phyloP scores from a whole-genome alignment of 2,113 vertebrate genomes.

The Microtus ochrogaster region DNA sequence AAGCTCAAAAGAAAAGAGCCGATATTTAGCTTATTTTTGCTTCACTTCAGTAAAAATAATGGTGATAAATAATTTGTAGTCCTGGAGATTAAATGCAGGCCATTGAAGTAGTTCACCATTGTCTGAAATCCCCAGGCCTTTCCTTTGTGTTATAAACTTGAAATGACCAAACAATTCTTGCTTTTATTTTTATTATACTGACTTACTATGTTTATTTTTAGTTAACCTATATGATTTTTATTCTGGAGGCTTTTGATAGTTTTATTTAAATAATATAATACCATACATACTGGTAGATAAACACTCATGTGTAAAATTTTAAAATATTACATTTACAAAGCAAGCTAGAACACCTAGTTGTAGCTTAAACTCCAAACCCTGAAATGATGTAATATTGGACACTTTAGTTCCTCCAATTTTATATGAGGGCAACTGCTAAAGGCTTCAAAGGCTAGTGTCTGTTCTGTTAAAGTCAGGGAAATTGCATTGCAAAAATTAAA shows the following conservation, averaged over 20 bases:
- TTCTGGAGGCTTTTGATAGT: neutral
- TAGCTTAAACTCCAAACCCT: neutral
- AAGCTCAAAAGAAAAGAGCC: neutral
- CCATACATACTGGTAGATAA: neutral
- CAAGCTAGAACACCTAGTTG: neutral
- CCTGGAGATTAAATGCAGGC: neutral
- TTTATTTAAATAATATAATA: neutral
- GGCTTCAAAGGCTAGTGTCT: neutral
- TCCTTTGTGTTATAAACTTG: constrained; percentile 5
- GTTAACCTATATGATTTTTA: neutral
- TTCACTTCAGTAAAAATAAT: neutral
- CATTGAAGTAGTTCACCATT: neutral
- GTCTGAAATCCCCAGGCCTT: too few species aligned
- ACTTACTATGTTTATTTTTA: constrained; percentile 8
- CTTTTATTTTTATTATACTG: neutral
- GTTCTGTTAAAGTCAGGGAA: neutral
- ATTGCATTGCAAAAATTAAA: neutral
- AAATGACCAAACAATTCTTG: neutral
- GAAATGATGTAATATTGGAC: neutral
- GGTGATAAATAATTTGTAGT: too few species aligned
- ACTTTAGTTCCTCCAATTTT: neutral
- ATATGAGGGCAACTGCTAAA: neutral
- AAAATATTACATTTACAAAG: neutral
- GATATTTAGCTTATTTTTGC: neutral
- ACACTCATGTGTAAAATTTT: neutral